Base-by-base conservation (phyloP, 2,113 vertebrate species). In the Silurus meridionalis region DNA sequence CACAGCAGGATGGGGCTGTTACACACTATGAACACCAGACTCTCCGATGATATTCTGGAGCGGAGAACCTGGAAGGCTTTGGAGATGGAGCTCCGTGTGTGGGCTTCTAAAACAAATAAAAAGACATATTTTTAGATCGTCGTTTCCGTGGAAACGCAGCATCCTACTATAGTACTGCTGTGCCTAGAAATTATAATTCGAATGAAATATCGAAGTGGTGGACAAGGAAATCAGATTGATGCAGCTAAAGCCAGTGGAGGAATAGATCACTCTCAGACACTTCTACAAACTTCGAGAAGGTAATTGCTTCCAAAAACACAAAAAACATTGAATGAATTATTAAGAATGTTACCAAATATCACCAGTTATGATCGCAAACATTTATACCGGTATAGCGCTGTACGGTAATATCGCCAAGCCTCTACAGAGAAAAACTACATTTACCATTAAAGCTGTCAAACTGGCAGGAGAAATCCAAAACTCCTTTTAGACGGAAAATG, bases 1-100 rank as follows among this genome's bases (percentile, higher is more conserved):
- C 98, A 99, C 64, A 98, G 86, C 5, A 97, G 95, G 50, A 98
- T 83, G 1, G 96, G 90, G 89, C 96, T 97, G 87, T 94, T 92
- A 84, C 95, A 92, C 87, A 98, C 89, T 66, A 92, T 92, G 37
- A 99, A 91, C 17, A 98, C 96, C 28, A 97, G 94, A 7, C 95
- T 94, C 15, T 97, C 93, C 2, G 97, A 98, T 82, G 95, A 96
- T 66, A 98, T 93, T 87, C 95, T 95, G 53, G 92, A 88, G n/a
- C 91, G 93, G 64, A 99, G 94, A 72, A 85, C 92, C 91, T 92
- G 94, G 91, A 98, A 95, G 37, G 95, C 92, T 86, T 93, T 95
- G 6, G 94, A 95, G 86, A 99, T 89, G 13, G 93, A 91, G 55
- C 94, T 94, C 83, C 92, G 96, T 84, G 94, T 88, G 82, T 93